Evolutionary conservation across 2,888 invertebrate genomes (phyloP), one percentile per base, ranked within the genome.

Genomic region (Aspidiotus destructor): DNA sequence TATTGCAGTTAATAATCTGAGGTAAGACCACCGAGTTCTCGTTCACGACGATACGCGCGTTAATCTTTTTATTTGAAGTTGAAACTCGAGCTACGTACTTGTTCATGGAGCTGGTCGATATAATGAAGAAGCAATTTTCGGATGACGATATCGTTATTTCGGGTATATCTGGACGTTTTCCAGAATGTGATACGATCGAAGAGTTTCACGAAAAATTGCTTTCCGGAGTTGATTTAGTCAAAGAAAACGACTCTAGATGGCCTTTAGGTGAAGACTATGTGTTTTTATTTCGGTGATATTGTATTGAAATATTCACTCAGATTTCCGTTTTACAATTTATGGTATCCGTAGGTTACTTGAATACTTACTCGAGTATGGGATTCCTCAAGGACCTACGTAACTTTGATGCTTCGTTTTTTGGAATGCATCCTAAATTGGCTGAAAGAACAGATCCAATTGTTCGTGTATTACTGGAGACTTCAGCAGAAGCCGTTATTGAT

Each of bases 161-260:
- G 62, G 92, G 92, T 16, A 82, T 92, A 73, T 89, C 91, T 69
- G 79, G 80, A 73, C 86, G 95, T 72, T 83, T 96, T 74, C 97
- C 98, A 13, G 91, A 96, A 79, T 91, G 91, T 72, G 84, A 86
- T 74, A 87, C 82, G 78, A 87, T 97, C 75, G 90, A 91, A 74
- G 96, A 98, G 80, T 96, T 97, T 79, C 88, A 88, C 75, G 83
- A 88, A 75, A 87, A 95, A 78, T 84, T 98, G 70, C 88, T 93
- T 78, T 87, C 87, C 71, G 92, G 92, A 40, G 60, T 67, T 7
- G 96, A 97, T 77, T 85, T 97, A 81, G 87, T 97, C 71, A 94
- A 92, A 48, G 93, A 89, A 73, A 92, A 94, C 77, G 88, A 87
- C 73, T 81, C 91, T 73, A 82, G 95, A 76, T 96, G 94, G 94